Evolutionary conservation across 2,113 vertebrate species (phyloP).

Genomic region (Hippoglossus stenolepis): DNA sequence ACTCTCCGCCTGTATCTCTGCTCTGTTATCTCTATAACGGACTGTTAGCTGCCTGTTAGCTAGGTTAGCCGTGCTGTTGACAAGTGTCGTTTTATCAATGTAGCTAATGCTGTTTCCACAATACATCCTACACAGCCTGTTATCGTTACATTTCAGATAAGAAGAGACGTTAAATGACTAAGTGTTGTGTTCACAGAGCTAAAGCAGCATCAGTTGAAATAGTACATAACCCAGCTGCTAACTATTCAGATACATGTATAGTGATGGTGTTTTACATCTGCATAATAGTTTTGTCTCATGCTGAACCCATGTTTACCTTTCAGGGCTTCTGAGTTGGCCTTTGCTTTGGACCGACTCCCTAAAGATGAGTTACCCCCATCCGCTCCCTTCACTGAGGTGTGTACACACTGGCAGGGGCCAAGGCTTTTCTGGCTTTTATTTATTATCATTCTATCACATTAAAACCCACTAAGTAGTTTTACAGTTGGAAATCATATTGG

Average conservation of each 20-base stretch:
- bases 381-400: constrained; percentile 88
- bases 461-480: too few relatives aligned
- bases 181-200: background rate
- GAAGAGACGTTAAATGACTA: too few relatives aligned
- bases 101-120: background rate
- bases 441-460: too few relatives aligned
- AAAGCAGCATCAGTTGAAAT: background rate
- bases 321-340: constrained; percentile 96
- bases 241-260: background rate
- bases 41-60: constrained; percentile 34
- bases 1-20: background rate
- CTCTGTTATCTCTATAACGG: background rate
- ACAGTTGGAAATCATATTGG: too few relatives aligned
- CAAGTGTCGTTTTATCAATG: background rate
- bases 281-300: background rate
- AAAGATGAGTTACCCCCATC: constrained; percentile 87
- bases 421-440: too few relatives aligned
- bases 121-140: background rate
- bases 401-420: background rate
- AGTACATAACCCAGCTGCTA: background rate
- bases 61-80: constrained; percentile 44
- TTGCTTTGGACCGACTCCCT: constrained; percentile 89
- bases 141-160: background rate
- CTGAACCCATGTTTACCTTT: constrained; percentile 23
- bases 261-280: too few relatives aligned